Evolutionary conservation across 2,113 vertebrate genomes (phyloP).

Genomic region (Ameiurus melas): DNA sequence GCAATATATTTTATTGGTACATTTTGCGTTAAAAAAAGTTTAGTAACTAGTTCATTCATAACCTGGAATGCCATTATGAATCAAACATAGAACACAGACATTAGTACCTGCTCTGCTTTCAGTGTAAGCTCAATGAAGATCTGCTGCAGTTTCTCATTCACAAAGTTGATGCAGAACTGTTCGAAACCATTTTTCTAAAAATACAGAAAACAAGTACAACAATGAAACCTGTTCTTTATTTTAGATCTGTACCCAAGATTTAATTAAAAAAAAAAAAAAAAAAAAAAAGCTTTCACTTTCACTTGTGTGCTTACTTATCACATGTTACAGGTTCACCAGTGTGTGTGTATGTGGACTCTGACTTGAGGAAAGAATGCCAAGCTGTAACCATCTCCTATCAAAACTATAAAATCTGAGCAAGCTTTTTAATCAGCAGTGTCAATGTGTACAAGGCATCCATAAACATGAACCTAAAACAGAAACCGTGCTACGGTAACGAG

Average conservation of each 20-base stretch:
- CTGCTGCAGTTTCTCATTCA: conserved; percentile 97
- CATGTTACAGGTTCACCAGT: not conserved
- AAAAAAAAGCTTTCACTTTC: not conserved
- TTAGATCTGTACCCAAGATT: not conserved
- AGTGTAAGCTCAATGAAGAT: conserved; percentile 97
- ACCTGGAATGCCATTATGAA: not conserved
- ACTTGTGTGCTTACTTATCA: not conserved
- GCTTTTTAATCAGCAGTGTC: no score
- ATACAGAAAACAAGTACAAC: conserved; percentile 30
- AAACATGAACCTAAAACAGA: not conserved
- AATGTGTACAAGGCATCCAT: not conserved
- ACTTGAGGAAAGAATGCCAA: not conserved
- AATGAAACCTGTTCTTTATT: not conserved
- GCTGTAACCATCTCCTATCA: not conserved
- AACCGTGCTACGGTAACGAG: not conserved
- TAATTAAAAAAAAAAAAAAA: no score
- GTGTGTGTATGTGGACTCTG: not conserved
- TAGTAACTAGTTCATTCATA: not conserved
- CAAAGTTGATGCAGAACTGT: conserved; percentile 99
- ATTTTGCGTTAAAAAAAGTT: not conserved
- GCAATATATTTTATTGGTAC: not conserved
- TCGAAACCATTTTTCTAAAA: conserved; percentile 97
- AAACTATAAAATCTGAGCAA: not conserved
- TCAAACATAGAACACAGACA: not conserved
- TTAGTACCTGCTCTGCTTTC: conserved; percentile 95